Evolutionary conservation across 2,797 vertebrate genomes (phyloP), one percentile per base, ranked within the genome.

Genomic region (Coranthus polyacanthus): DNA sequence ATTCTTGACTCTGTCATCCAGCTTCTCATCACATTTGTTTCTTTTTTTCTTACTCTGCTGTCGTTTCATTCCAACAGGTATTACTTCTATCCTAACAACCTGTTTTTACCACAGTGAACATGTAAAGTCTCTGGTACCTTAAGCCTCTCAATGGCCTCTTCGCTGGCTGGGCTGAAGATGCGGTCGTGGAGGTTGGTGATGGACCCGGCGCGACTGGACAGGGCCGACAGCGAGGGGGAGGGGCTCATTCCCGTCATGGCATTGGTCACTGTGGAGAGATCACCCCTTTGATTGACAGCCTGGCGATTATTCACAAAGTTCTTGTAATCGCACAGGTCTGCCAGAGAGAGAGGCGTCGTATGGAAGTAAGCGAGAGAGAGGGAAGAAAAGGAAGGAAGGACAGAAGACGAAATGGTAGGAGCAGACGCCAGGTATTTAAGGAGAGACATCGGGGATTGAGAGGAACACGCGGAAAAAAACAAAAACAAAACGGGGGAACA

Each of bases 181-280:
- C 98, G 97, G 66, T 99, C 98, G 0, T 99, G 98, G 45, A 99
- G 95, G 91, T 96, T 99, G 92, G 74, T 91, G 52, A 99, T 96
- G 0, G 98, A 99, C 51, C 91, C 96, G 0, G 96, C 97, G 0
- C 97, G 96, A 81, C 97, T 99, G 91, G 98, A 96, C 85, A 99
- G 77, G 70, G 91, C 96, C 0, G 97, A 97, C 41, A 99, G 95
- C 12, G 98, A 97, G 38, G 97, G 97, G 2, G 97, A 99, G 47
- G 98, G 97, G 79, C 98, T 98, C 96, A 99, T 96, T 82, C 96
- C 97, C 8, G 96, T 97, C 81, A 98, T 96, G 83, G 93, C 96
- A 20, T 97, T 93, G 94, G 95, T 95, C 96, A 98, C 98, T 99
- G 98, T 94, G 96, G 95, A 99, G 92, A 99, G 95, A 99, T 95